These are phyloP conservation scores for Halictus quadricinctus DNA, from an alignment of 2,888 invertebrate species.

Conservation along the genomic window DNA sequence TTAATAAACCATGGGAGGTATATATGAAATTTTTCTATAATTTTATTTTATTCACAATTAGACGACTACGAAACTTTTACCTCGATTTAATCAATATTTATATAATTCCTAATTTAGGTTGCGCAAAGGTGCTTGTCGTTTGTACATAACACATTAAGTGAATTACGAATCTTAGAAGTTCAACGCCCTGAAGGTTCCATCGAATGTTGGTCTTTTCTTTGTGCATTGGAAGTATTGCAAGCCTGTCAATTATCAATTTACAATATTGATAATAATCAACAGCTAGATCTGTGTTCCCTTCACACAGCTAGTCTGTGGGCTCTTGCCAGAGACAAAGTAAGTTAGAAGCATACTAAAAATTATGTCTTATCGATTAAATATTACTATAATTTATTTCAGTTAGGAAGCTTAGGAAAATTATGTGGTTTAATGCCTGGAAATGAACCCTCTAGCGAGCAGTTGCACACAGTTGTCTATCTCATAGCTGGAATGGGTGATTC, in stretches of 20 bases:
- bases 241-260: conserved; percentile 88
- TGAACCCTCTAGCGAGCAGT: conserved; percentile 92
- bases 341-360: conserved; percentile 7
- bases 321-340: conserved; percentile 92
- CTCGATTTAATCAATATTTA: conserved; percentile 10
- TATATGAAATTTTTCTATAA: conserved; percentile 68
- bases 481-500: conserved; percentile 95
- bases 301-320: conserved; percentile 94
- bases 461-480: conserved; percentile 94
- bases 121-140: conserved; percentile 95
- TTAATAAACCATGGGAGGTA: conserved; percentile 92
- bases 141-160: conserved; percentile 94
- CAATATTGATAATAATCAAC: conserved; percentile 86
- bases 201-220: conserved; percentile 96
- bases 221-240: conserved; percentile 93
- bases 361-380: neutral
- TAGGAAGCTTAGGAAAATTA: conserved; percentile 92
- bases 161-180: conserved; percentile 91
- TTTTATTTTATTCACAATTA: neutral
- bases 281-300: conserved; percentile 88
- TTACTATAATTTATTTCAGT: conserved; percentile 82
- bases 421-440: conserved; percentile 95
- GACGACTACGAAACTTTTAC: neutral
- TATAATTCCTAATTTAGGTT: conserved; percentile 83
- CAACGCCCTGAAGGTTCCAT: conserved; percentile 91